A percentile compares a stretch with the other conserved stretches of the same genome.
Conservation (phyloP, 2,113 vertebrate species). For the Emydura subglobosa region DNA sequence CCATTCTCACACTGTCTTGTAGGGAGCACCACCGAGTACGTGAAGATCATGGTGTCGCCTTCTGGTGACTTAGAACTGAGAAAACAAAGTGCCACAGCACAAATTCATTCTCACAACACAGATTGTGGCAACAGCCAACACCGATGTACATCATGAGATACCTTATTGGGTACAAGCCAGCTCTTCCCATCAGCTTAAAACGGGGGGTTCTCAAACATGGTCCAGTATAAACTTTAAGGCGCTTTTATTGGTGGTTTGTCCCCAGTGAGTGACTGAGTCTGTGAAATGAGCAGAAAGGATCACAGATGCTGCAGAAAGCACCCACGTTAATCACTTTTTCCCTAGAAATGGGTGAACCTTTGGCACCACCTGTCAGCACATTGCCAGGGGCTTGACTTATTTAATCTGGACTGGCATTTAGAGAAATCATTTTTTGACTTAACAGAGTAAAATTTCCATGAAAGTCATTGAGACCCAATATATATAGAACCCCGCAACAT, state of each 20-base stretch:
- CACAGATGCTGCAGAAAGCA: not conserved
- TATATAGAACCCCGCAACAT: not conserved
- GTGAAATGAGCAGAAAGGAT: not conserved
- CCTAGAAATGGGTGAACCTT: not conserved
- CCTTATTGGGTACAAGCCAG: not conserved
- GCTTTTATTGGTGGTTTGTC: not conserved
- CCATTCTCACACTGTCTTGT: not conserved
- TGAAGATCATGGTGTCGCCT: not conserved
- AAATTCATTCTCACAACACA: not conserved
- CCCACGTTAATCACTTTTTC: not conserved
- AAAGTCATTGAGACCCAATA: not conserved
- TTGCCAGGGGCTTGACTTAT: not conserved
- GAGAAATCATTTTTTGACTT: not conserved
- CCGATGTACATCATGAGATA: not conserved
- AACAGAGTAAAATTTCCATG: not conserved
- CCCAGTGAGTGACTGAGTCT: not conserved
- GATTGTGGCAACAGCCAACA: fast-evolving
- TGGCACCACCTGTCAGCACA: not conserved
- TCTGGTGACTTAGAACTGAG: not conserved
- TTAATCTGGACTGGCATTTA: not conserved
- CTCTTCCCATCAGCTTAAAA: not conserved
- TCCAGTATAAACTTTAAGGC: not conserved
- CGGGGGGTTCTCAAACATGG: not conserved
- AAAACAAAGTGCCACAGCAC: not conserved
- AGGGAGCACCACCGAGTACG: not conserved